Percentiles rank a stretch among this genome's conserved stretches.
These are phyloP conservation scores for Orthonevra nobilis DNA, from an alignment of 2,888 invertebrate genomes.

Conservation along the genomic window DNA sequence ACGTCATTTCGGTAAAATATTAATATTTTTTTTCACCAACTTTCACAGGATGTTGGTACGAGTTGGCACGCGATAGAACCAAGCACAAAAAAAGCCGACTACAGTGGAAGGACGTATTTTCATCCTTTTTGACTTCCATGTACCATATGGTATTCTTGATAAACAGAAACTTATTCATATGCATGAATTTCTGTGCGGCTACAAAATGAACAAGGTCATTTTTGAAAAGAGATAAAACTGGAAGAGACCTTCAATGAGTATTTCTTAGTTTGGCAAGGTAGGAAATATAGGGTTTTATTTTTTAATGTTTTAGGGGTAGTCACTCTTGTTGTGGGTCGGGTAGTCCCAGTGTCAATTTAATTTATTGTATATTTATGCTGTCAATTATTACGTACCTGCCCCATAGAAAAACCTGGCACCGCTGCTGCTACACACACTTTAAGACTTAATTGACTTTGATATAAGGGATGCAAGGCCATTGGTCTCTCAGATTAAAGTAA, in stretches of 20 bases:
- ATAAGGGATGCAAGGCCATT: conserved; percentile 24
- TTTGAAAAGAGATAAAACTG: conserved; percentile 23
- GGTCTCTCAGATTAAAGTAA: conserved; percentile 9
- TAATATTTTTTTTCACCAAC: conserved; percentile 26
- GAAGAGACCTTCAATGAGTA: no score
- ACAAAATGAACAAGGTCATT: conserved; percentile 17
- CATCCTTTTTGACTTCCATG: conserved; percentile 55
- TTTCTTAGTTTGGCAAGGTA: no score
- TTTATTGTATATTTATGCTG: conserved; percentile 59
- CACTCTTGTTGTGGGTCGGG: not conserved
- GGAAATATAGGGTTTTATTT: no score
- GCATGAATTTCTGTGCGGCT: conserved; percentile 57
- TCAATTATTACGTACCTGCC: conserved; percentile 56
- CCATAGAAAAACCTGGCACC: no score
- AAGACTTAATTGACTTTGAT: conserved; percentile 61
- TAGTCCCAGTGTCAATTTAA: conserved; percentile 23
- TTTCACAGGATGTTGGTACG: conserved; percentile 17
- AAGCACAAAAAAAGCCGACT: conserved; percentile 5
- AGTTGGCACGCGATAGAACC: not conserved
- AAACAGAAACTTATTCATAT: conserved; percentile 70
- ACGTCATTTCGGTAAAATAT: conserved; percentile 65
- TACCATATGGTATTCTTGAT: conserved; percentile 66
- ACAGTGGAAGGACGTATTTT: conserved; percentile 42
- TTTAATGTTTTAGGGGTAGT: conserved; percentile 38
- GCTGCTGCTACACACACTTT: no score